These are phyloP conservation scores for Callocephalon fimbriatum DNA, from an alignment of 2,113 vertebrate species.

Conservation along the genomic window DNA sequence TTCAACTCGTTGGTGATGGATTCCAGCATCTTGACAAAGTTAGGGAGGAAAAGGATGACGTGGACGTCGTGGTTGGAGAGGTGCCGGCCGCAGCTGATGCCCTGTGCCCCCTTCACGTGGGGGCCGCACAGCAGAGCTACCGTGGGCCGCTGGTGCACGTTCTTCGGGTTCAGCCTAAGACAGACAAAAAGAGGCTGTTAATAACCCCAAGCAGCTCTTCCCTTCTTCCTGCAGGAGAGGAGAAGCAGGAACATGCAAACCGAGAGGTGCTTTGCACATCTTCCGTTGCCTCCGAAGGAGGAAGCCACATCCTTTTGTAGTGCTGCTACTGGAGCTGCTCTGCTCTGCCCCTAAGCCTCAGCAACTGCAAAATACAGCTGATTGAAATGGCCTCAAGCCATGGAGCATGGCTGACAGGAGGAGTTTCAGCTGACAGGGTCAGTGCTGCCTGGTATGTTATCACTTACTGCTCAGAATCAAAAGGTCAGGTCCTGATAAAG, in stretches of 20 bases:
- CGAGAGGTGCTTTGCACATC: neutral
- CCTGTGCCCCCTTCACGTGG: constrained; percentile 96
- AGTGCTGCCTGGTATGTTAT: neutral
- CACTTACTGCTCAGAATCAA: neutral
- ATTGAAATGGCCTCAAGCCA: neutral
- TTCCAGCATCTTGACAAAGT: constrained; percentile 98
- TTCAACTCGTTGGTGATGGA: constrained; percentile 92
- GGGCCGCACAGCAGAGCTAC: constrained; percentile 94
- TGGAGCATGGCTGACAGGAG: neutral
- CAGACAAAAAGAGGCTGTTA: neutral
- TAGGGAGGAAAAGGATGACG: constrained; percentile 93
- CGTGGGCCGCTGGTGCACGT: constrained; percentile 93
- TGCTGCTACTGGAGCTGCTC: neutral
- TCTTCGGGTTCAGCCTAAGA: constrained; percentile 93
- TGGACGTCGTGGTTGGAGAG: constrained; percentile 97
- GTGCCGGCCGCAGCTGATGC: constrained; percentile 95
- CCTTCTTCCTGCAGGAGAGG: neutral
- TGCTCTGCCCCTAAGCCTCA: neutral
- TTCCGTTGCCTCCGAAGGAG: neutral
- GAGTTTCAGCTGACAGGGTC: neutral
- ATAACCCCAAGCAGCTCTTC: neutral
- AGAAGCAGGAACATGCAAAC: neutral
- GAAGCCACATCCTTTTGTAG: constrained; percentile 1
- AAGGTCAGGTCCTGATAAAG: accelerated
- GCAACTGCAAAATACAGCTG: neutral